Evolutionary conservation across 2,888 invertebrate genomes (phyloP), one percentile per base, ranked within the genome.

Genomic region (Allygus modestus): DNA sequence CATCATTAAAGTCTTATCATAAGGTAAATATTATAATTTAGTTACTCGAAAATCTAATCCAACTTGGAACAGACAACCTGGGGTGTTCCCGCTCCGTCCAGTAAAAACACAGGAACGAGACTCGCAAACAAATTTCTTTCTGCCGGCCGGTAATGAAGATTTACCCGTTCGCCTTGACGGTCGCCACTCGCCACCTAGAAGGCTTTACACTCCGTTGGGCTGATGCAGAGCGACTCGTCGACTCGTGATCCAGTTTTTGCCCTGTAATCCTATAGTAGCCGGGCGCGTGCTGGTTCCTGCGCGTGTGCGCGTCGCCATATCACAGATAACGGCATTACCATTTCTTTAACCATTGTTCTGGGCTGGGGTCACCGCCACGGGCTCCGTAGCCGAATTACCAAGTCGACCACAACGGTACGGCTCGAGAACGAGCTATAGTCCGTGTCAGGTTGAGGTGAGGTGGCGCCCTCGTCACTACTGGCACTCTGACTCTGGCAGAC

Each of bases 291-390:
- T 4, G n/a, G n/a, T n/a, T n/a, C n/a, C n/a, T n/a, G n/a, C n/a
- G 75, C 12, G 73, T 23, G 73, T 23, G 73, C 73, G 73, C 73
- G 73, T 7, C 51, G 46, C 51, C 75, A 77, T 77, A 77, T 77
- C 75, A 28, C 75, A 46, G 75, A n/a, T 77, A 77, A 77, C 75
- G 75, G 75, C 26, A 46, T 77, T 51, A 77, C 75, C 75, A 51
- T 77, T 46, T 77, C 75, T 73, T 73, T 20, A 43, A 20, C 73
- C 43, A 73, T 73, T 73, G 73, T 73, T 73, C 46, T 28, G 46
- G 43, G n/a, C 33, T 9, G 75, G 28, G 73, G 75, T 77, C 73
- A 43, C 20, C 43, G 43, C 9, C 33, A 28, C 61, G 7, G 26
- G 61, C 31, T 54, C 46, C 17, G 46, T 23, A 65, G 65, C 31